Evolutionary conservation across 2,888 invertebrate genomes (phyloP), one percentile per base, ranked within the genome.

Genomic region (Linnaemya tessellans): DNA sequence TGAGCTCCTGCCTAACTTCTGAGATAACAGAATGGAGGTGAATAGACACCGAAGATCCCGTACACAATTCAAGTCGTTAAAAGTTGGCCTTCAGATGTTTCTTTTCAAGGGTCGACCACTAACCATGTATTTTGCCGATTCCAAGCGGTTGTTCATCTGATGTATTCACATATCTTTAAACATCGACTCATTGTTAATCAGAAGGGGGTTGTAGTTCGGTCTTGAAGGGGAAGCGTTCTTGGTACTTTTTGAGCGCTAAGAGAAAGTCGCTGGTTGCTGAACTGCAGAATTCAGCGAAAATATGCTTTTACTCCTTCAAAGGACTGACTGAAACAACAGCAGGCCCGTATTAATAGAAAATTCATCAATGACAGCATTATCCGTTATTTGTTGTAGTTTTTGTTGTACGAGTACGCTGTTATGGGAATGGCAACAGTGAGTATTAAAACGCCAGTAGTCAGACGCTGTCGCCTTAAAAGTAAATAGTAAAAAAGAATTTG

Each of bases 341-440:
- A 73, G n/a, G 8, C 35, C 22, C 51, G n/a, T 62, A 67, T 62
- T 54, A 60, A 56, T 56, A 22, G 74, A 74, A 73, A 62, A 74
- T 60, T 73, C 73, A 79, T 77, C 80, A 81, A 78, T 83, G 83
- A 87, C 84, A 80, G 70, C 68, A 73, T 88, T 68, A 68, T 43
- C 56, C 51, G 54, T 54, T 78, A 20, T 25, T 20, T 67, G 15
- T 56, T 49, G 22, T 58, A 20, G 18, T 35, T 75, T 41, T 18
- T 67, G 13, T 58, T 49, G n/a, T 60, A 20, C 4, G 11, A 38
- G 4, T 22, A 67, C 25, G 18, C 41, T 30, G 51, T 22, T 1
- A 38, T 73, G 22, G 73, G 38, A 74, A 86, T 88, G 54, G 77
- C 65, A 78, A 38, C 41, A 64, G 77, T 62, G 30, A 38, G 65